phyloP scores from a whole-genome alignment of 92 coral and sea anemone species.

The Phenganax marumi region DNA sequence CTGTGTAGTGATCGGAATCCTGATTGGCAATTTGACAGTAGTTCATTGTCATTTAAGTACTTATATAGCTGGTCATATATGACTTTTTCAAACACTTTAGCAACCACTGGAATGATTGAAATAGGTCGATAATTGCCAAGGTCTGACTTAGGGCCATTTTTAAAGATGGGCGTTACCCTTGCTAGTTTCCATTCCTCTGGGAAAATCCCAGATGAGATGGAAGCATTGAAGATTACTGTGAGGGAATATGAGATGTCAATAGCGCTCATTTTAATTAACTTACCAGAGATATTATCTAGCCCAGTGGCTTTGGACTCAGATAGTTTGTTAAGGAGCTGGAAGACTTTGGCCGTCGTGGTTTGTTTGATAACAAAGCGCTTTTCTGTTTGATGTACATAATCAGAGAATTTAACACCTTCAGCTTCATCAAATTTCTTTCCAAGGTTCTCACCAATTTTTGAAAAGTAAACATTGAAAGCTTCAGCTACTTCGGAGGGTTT shows the following conservation, averaged over 20 bases:
- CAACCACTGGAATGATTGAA: conserved; percentile 22
- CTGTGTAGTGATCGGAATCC: conserved; percentile 19
- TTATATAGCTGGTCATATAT: conserved; percentile 12
- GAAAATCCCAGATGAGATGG: conserved; percentile 15
- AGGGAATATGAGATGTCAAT: conserved; percentile 13
- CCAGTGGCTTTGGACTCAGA: conserved; percentile 11
- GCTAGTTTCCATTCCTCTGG: conserved; percentile 22
- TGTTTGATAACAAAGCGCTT: not conserved
- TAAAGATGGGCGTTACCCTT: conserved; percentile 18
- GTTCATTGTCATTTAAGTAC: not conserved
- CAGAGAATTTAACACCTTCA: not conserved
- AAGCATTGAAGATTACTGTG: conserved; percentile 2
- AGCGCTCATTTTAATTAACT: conserved; percentile 16
- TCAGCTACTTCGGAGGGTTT: too few species aligned
- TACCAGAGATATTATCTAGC: conserved; percentile 13
- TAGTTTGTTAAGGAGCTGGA: not conserved
- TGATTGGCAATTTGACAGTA: conserved; percentile 16
- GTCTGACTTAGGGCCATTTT: conserved; percentile 1
- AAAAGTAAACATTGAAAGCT: not conserved
- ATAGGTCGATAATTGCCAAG: conserved; percentile 23
- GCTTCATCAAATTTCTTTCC: not conserved
- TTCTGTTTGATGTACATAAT: not conserved
- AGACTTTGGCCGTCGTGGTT: not conserved
- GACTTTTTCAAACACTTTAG: conserved; percentile 26
- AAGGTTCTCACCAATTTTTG: not conserved